Conservation (phyloP, 1,140 invertebrate species). For the Trypoxylus dichotomus region DNA sequence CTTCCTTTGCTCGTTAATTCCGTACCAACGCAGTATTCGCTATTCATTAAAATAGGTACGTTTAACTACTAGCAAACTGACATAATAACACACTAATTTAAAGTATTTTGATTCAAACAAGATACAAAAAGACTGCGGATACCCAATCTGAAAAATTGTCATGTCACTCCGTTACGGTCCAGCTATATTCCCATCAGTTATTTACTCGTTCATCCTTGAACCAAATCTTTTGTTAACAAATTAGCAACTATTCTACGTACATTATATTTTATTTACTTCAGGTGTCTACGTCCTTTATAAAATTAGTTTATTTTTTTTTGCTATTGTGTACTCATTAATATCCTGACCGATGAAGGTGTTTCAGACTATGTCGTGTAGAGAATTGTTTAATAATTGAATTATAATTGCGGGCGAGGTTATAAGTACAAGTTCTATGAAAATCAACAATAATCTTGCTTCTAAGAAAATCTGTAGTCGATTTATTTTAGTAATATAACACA, state of each 20-base stretch:
- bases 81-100: constrained; percentile 21
- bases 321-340: not conserved
- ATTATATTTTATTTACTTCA: not conserved
- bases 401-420: not conserved
- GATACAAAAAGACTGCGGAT: constrained; percentile 9
- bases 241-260: constrained; percentile 19
- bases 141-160: constrained; percentile 5
- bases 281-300: not conserved
- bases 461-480: not conserved
- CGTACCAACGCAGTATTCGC: not conserved
- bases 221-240: constrained; percentile 22
- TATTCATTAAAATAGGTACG: constrained; percentile 5
- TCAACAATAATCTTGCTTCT: not conserved
- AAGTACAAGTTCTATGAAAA: not conserved
- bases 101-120: constrained; percentile 2
- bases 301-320: not conserved
- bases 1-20: constrained; percentile 17
- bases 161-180: constrained; percentile 13
- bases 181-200: constrained; percentile 21
- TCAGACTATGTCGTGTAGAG: too few relatives aligned
- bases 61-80: constrained; percentile 20
- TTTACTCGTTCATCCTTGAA: constrained; percentile 18
- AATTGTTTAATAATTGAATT: too few relatives aligned
- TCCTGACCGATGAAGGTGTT: too few relatives aligned
- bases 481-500: too few relatives aligned